A percentile compares a stretch with the other conserved stretches of the same genome.
phyloP scores from a whole-genome alignment of 2,797 vertebrate genomes.

The Ctenosaura bakeri region DNA sequence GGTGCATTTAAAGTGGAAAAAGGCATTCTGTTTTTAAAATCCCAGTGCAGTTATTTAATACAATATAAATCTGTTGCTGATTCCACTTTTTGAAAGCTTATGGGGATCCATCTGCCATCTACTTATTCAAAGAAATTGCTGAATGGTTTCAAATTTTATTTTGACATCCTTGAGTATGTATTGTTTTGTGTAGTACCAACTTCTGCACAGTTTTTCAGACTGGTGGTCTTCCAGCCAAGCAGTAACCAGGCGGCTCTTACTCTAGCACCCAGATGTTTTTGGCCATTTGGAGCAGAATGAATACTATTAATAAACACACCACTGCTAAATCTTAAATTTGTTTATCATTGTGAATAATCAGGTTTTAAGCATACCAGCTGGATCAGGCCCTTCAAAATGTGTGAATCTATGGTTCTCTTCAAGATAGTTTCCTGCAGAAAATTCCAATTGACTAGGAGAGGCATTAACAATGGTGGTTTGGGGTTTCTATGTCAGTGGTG shows the following conservation, averaged over 20 bases:
- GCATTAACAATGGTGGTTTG: too few relatives aligned
- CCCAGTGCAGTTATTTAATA: not conserved
- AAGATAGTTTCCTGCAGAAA: too few relatives aligned
- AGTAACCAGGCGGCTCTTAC: too few relatives aligned
- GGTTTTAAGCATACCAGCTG: not conserved
- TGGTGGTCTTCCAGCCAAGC: too few relatives aligned
- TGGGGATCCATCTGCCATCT: slow-evolving; percentile 27
- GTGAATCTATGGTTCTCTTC: too few relatives aligned
- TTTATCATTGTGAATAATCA: too few relatives aligned
- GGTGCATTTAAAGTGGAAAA: not conserved
- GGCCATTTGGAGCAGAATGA: too few relatives aligned
- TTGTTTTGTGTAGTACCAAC: not conserved
- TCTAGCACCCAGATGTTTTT: too few relatives aligned
- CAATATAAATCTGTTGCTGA: fast-evolving
- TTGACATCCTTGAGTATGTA: not conserved
- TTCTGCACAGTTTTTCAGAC: not conserved
- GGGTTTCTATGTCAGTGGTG: too few relatives aligned
- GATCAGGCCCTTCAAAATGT: too few relatives aligned
- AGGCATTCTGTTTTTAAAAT: slow-evolving; percentile 15
- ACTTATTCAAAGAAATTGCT: not conserved
- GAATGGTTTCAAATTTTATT: not conserved
- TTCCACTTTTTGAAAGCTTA: slow-evolving; percentile 15
- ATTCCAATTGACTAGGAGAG: too few relatives aligned
- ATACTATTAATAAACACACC: too few relatives aligned
- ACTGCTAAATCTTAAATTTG: not conserved